Conservation (phyloP, 2,888 invertebrate genomes). For the Meganola albula region DNA sequence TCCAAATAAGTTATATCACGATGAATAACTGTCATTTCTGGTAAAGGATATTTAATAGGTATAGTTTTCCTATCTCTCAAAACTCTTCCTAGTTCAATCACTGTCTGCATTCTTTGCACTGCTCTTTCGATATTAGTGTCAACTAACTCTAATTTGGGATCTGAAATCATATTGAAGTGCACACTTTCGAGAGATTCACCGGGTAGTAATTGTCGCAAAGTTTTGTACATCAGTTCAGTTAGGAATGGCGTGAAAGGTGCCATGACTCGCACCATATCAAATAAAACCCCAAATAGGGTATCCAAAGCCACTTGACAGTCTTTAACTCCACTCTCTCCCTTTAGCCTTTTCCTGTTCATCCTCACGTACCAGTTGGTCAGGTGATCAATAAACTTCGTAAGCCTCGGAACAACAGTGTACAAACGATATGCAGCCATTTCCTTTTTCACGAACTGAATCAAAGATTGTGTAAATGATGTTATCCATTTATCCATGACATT, state of each 20-base stretch:
- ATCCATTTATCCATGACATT: slow-evolving; percentile 99
- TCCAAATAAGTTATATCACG: slow-evolving; percentile 86
- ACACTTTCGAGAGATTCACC: slow-evolving; percentile 83
- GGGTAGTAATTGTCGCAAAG: slow-evolving; percentile 82
- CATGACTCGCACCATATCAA: slow-evolving; percentile 94
- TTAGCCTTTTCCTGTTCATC: slow-evolving; percentile 95
- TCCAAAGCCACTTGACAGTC: slow-evolving; percentile 92
- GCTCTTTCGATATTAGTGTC: slow-evolving; percentile 92
- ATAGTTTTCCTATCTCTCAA: slow-evolving; percentile 95
- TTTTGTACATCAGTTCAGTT: slow-evolving; percentile 96
- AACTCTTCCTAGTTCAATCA: slow-evolving; percentile 95
- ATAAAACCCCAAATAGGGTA: slow-evolving; percentile 92
- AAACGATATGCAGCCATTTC: slow-evolving; percentile 97
- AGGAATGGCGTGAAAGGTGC: slow-evolving; percentile 98
- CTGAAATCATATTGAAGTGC: slow-evolving; percentile 94
- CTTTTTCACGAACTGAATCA: slow-evolving; percentile 89
- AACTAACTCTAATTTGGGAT: slow-evolving; percentile 83
- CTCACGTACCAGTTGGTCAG: slow-evolving; percentile 99
- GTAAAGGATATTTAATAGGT: slow-evolving; percentile 97
- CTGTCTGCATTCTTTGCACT: slow-evolving; percentile 94
- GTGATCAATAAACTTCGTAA: slow-evolving; percentile 98
- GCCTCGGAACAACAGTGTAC: slow-evolving; percentile 95
- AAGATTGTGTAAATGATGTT: slow-evolving; percentile 95
- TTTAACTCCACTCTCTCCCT: slow-evolving; percentile 89
- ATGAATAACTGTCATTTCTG: slow-evolving; percentile 96